Evolutionary conservation across 2,797 vertebrate species (phyloP).

Genomic region (Notoglanidium macrostoma): DNA sequence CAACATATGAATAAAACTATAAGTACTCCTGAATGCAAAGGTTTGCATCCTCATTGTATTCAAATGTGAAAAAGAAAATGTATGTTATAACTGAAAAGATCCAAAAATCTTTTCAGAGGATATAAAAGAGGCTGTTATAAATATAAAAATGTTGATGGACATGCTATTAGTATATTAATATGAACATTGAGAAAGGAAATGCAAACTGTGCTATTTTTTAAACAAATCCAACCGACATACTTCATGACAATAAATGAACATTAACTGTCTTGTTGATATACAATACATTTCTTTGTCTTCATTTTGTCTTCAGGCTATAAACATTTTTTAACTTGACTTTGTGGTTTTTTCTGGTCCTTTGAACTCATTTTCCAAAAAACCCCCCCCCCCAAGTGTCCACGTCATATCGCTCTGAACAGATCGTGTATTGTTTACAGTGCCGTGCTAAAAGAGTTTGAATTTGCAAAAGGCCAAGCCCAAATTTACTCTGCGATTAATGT

Average conservation of each 20-base stretch:
- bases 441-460: conserved; percentile 70
- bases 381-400: not conserved
- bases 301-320: not conserved
- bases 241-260: not conserved
- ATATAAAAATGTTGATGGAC: not conserved
- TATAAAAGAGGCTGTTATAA: not conserved
- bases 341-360: not conserved
- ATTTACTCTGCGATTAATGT: conserved; percentile 71
- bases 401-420: conserved; percentile 46
- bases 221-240: not conserved
- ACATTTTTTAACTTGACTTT: not conserved
- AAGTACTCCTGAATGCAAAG: not conserved
- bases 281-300: not conserved
- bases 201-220: not conserved
- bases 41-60: not conserved
- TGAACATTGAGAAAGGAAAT: conserved; percentile 21
- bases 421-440: conserved; percentile 72
- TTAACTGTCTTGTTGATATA: not conserved
- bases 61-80: not conserved
- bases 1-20: not conserved
- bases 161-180: conserved; percentile 32
- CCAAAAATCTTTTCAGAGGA: not conserved
- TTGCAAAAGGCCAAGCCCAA: conserved; percentile 65
- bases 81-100: not conserved
- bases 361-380: not conserved